A percentile compares a stretch with the other conserved stretches of the same genome.
Evolutionary conservation across 2,888 invertebrate species (phyloP).

Genomic region (Agrotis exclamationis): DNA sequence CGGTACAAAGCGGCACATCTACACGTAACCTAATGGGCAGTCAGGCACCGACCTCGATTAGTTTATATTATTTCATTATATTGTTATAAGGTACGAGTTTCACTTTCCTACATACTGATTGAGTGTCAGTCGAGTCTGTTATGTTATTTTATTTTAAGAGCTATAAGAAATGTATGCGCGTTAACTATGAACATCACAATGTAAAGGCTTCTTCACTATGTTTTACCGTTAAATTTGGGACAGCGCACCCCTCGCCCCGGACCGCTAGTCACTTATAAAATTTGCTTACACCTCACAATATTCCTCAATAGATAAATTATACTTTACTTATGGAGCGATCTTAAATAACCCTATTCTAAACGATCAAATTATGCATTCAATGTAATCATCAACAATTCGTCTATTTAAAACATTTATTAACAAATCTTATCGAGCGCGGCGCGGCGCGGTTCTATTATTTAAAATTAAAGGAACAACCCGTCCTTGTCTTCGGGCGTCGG

Average conservation of each 20-base stretch:
- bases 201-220: conserved; percentile 84
- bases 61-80: conserved; percentile 80
- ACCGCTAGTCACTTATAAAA: conserved; percentile 84
- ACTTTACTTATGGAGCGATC: conserved; percentile 90
- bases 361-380: conserved; percentile 90
- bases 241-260: conserved; percentile 86
- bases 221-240: conserved; percentile 85
- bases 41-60: conserved; percentile 82
- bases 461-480: conserved; percentile 83
- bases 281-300: conserved; percentile 86
- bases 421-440: conserved; percentile 81
- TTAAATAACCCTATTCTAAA: conserved; percentile 91
- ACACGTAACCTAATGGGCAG: conserved; percentile 86
- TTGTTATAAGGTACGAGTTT: conserved; percentile 82
- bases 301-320: conserved; percentile 89
- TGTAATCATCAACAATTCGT: conserved; percentile 87
- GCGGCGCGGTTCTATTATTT: conserved; percentile 75
- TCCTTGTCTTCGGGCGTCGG: conserved; percentile 55
- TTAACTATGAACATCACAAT: conserved; percentile 89
- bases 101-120: conserved; percentile 82
- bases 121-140: conserved; percentile 84
- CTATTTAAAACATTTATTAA: conserved; percentile 87
- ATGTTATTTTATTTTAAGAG: conserved; percentile 79
- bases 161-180: conserved; percentile 87
- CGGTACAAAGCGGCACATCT: conserved; percentile 75